These are phyloP conservation scores for Antitype chi DNA, from an alignment of 2,888 invertebrate genomes.

Conservation along the genomic window DNA sequence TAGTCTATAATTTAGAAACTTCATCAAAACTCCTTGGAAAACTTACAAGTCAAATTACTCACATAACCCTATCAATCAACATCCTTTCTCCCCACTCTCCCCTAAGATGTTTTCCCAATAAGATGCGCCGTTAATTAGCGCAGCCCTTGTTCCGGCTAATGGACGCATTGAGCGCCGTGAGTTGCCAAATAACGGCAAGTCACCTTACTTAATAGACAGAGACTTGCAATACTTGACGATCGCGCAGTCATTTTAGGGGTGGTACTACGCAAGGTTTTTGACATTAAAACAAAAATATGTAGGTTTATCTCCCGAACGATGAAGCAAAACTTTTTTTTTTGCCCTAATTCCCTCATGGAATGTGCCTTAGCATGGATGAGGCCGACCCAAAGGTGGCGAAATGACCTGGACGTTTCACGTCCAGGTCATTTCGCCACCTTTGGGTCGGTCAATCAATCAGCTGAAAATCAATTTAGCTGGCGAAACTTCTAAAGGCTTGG, in stretches of 20 bases:
- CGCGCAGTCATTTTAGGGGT: slow-evolving; percentile 46
- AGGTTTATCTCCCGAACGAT: background rate
- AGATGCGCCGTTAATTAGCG: slow-evolving; percentile 71
- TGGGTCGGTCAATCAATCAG: too few species aligned
- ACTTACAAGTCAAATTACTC: slow-evolving; percentile 12
- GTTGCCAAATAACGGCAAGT: slow-evolving; percentile 65
- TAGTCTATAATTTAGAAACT: too few species aligned
- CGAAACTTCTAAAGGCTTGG: background rate
- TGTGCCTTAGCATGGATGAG: too few species aligned
- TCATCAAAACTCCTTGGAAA: background rate
- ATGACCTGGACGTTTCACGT: too few species aligned
- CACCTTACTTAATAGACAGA: slow-evolving; percentile 71
- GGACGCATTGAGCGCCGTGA: slow-evolving; percentile 71
- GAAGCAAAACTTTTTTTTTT: background rate
- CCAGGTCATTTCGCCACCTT: too few species aligned
- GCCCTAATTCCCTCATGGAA: background rate
- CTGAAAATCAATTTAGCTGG: too few species aligned
- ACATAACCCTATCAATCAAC: slow-evolving; percentile 44
- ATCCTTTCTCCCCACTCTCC: background rate
- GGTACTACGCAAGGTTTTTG: background rate
- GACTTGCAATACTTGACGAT: slow-evolving; percentile 51
- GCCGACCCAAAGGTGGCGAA: too few species aligned
- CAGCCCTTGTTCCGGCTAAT: slow-evolving; percentile 75
- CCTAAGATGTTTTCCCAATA: slow-evolving; percentile 51
- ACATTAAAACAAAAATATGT: background rate